Base-by-base conservation (phyloP, 2,888 invertebrate genomes). In the Drosophila hamatofila region DNA sequence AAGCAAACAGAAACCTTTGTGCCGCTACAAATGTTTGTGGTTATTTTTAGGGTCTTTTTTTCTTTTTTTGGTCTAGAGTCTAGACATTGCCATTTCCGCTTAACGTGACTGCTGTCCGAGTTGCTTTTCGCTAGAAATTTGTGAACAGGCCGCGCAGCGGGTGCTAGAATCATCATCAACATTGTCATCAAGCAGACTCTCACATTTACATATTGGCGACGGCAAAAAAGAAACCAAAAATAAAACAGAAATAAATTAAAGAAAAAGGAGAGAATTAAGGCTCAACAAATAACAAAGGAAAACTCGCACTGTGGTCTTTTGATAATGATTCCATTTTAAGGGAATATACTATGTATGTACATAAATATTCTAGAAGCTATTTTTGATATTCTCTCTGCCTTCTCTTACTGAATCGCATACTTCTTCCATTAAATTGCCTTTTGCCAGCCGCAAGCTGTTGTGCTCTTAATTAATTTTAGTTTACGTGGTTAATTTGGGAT, bases 81-180 rank as follows among this genome's bases (percentile, higher is more conserved):
- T 86, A 85, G 84, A 85, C 84, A 79, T 82, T 79, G 83, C 88
- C 86, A 86, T 86, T 88, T 87, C 86, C 86, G 85, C 75, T 88
- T 78, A 86, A 87, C 85, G 87, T 86, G 84, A 86, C 74, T 75
- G 71, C 49, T 68, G 73, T 65, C 68, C 79, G 48, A 63, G 41
- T 54, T 23, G 70, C 39, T 27, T 61, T 59, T 75, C 30, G 37
- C 9, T 33, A 48, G 33, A 49, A 58, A 49, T 35, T 42, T 39
- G 49, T 58, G 54, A 54, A 37, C 16, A 33, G 58, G 9, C 42
- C 23, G 41, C 44, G 25, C 62, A 37, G 65, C 46, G 71, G 49
- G 49, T 58, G 64, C 51, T 18, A 57, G 48, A 46, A 54, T 51
- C 59, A 63, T 59, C 37, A 64, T 49, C 27, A 71, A 61, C 58